Evolutionary conservation across 2,113 vertebrate species (phyloP).

Genomic region (Dromas ardeola): DNA sequence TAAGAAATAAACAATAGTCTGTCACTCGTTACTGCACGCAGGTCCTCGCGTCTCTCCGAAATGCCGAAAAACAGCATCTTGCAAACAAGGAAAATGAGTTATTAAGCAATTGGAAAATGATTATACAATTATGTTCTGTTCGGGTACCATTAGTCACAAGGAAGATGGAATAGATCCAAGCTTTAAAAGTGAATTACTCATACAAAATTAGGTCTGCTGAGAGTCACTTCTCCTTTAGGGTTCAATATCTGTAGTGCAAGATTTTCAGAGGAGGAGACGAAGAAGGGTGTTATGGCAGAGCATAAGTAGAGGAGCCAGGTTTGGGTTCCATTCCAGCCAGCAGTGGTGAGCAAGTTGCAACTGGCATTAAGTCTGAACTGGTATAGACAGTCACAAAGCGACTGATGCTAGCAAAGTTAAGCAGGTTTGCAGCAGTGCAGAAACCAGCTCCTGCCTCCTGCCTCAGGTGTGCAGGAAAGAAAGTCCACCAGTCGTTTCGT

Average conservation of each 20-base stretch:
- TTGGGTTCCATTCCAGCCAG: neutral
- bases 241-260: conserved; percentile 15
- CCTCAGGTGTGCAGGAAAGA: neutral
- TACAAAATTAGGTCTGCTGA: conserved; percentile 62
- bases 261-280: neutral
- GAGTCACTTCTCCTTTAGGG: conserved; percentile 57
- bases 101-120: conserved; percentile 74
- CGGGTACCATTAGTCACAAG: conserved; percentile 73
- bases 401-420: neutral
- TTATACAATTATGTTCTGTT: conserved; percentile 74
- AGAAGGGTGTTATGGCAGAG: neutral
- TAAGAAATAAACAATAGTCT: conserved; percentile 21
- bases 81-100: conserved; percentile 71
- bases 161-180: conserved; percentile 69
- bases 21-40: neutral
- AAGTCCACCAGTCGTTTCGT: neutral
- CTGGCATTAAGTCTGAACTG: neutral
- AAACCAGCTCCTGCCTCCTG: neutral
- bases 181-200: conserved; percentile 71
- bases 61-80: conserved; percentile 61
- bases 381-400: neutral
- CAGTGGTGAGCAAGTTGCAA: conserved; percentile 13
- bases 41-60: conserved; percentile 41
- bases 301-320: neutral
- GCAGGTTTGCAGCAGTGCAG: neutral